Conservation (phyloP, 2,888 invertebrate species). For the Tetragnatha montana region DNA sequence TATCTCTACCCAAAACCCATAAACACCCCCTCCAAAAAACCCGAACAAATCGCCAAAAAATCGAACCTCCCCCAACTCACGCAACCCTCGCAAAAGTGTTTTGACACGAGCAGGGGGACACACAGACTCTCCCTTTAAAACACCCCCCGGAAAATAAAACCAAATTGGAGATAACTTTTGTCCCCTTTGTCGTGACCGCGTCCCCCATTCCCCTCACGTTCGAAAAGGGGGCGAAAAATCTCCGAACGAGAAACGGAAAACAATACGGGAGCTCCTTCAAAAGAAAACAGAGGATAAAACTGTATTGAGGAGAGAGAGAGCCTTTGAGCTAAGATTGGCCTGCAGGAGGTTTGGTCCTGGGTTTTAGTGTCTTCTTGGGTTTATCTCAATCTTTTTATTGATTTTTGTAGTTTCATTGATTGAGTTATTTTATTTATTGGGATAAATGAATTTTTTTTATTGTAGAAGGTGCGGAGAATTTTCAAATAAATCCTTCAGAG, state of each 20-base stretch:
- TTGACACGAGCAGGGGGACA: slow-evolving; percentile 6
- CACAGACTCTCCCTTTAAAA: neutral
- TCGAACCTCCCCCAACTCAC: neutral
- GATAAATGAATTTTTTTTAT: no score
- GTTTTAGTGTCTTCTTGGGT: no score
- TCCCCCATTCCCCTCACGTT: slow-evolving; percentile 48
- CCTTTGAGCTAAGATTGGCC: no score
- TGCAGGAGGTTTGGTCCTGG: no score
- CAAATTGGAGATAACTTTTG: slow-evolving; percentile 61
- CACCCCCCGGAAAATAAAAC: slow-evolving; percentile 36
- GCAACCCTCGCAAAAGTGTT: slow-evolving; percentile 25
- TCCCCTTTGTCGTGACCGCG: slow-evolving; percentile 23
- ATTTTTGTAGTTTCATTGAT: no score
- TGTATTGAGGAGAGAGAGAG: no score
- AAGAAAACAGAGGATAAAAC: neutral
- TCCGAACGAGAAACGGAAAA: slow-evolving; percentile 19
- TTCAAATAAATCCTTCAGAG: no score
- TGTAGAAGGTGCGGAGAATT: no score
- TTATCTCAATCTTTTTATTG: no score
- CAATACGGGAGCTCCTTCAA: slow-evolving; percentile 18
- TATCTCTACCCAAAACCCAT: neutral
- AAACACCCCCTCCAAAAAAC: neutral
- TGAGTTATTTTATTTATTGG: no score
- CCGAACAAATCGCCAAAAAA: neutral
- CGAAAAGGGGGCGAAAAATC: slow-evolving; percentile 51